phyloP scores from a whole-genome alignment of 2,113 vertebrate genomes.

The Halcyon senegalensis region DNA sequence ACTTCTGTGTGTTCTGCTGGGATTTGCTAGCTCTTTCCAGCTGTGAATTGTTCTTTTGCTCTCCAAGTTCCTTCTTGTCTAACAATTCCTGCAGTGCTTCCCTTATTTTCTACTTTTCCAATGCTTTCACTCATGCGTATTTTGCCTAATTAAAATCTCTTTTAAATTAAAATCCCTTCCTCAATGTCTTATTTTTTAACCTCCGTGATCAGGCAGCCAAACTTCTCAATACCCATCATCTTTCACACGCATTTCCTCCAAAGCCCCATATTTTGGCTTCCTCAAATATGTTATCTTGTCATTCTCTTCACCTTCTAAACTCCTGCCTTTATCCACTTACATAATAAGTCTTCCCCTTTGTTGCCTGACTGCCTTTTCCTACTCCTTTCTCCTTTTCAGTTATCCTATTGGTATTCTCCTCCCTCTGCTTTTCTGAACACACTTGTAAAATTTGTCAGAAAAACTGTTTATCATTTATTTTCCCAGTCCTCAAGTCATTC shows the following conservation, averaged over 20 bases:
- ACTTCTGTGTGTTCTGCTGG: rapidly evolving
- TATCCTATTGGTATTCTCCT: neutral
- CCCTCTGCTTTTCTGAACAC: neutral
- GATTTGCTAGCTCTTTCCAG: neutral
- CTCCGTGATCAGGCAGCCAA: neutral
- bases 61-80: neutral
- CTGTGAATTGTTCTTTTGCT: neutral
- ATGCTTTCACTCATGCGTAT: neutral
- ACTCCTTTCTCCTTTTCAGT: neutral
- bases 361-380: neutral
- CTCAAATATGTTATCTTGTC: neutral
- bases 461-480: neutral
- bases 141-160: neutral
- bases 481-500: neutral
- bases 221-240: neutral
- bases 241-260: neutral
- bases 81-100: neutral
- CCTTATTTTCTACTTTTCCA: neutral
- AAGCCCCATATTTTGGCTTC: neutral
- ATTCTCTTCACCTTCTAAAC: neutral
- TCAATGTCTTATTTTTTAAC: neutral
- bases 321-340: neutral
- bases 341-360: neutral
- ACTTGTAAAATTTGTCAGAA: neutral
- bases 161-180: neutral